Percentiles rank a stretch among this genome's conserved stretches.
phyloP scores from a whole-genome alignment of 2,113 vertebrate species.

The Oreotrochilus melanogaster region DNA sequence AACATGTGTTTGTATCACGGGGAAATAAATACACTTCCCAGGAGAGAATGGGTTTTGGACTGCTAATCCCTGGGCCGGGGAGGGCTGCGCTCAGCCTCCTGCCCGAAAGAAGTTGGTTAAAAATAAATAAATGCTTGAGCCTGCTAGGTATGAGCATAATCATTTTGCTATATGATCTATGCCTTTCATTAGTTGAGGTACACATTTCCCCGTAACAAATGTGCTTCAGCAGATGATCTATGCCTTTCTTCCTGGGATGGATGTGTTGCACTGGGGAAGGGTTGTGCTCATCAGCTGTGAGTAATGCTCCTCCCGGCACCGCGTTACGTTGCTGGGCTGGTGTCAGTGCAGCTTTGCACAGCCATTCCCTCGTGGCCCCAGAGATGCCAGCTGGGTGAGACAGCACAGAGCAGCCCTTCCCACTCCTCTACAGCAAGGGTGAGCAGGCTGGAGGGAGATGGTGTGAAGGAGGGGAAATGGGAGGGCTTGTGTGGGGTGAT shows the following conservation, averaged over 20 bases:
- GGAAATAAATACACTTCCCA: constrained; percentile 37
- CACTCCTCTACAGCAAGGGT: neutral
- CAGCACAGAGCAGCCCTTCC: constrained; percentile 26
- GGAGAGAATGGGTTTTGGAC: neutral
- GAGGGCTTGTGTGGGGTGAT: neutral
- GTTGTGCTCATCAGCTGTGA: constrained; percentile 83
- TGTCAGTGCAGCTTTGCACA: constrained; percentile 58
- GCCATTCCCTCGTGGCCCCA: constrained; percentile 56
- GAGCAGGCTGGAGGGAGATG: neutral
- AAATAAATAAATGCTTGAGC: constrained; percentile 75
- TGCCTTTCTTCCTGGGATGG: constrained; percentile 80
- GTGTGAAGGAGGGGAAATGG: neutral
- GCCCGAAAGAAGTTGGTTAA: constrained; percentile 43
- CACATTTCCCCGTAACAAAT: constrained; percentile 78
- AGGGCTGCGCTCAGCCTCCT: neutral
- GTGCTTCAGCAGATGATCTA: constrained; percentile 81
- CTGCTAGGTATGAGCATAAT: constrained; percentile 69
- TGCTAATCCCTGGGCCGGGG: neutral
- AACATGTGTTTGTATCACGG: neutral
- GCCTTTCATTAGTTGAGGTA: constrained; percentile 83
- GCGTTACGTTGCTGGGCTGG: constrained; percentile 72
- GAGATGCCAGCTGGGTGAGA: neutral
- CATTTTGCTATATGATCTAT: constrained; percentile 83
- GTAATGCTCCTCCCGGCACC: constrained; percentile 77
- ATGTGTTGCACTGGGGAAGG: constrained; percentile 82